Evolutionary conservation across 2,113 vertebrate genomes (phyloP).

Genomic region (Leptodactylus fuscus): DNA sequence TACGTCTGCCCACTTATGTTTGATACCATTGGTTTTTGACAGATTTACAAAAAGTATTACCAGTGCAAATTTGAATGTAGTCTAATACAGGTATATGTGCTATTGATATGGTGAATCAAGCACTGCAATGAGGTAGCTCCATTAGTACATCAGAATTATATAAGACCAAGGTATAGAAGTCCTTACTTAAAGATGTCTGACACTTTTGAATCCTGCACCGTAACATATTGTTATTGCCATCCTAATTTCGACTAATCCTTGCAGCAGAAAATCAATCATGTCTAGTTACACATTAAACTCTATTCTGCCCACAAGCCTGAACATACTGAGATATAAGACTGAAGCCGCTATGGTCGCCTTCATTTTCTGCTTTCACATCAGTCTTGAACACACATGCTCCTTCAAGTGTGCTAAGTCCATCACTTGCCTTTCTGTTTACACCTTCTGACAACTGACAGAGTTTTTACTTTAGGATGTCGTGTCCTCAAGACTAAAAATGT

Average conservation of each 20-base stretch:
- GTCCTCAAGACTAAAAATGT: constrained; percentile 37
- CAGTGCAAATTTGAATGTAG: no score
- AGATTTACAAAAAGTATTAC: no score
- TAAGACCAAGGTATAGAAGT: no score
- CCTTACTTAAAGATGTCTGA: no score
- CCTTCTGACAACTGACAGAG: constrained; percentile 50
- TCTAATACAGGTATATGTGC: no score
- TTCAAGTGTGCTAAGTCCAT: constrained; percentile 36
- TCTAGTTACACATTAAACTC: not conserved
- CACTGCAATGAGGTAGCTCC: no score
- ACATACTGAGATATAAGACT: not conserved
- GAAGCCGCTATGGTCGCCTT: constrained; percentile 12
- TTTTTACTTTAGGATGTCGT: constrained; percentile 43
- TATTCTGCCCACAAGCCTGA: not conserved
- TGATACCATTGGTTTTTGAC: no score
- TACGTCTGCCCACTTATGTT: no score
- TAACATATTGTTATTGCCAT: not conserved
- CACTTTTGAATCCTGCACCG: not conserved
- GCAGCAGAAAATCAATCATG: not conserved
- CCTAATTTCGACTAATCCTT: not conserved
- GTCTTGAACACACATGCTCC: constrained; percentile 18
- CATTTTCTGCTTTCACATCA: constrained; percentile 28
- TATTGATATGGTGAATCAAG: no score
- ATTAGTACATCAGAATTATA: no score
- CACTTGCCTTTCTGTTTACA: constrained; percentile 26